Percentiles rank a stretch among this genome's conserved stretches.
Conservation (phyloP, 1,140 invertebrate species). For the Episyrphus balteatus region DNA sequence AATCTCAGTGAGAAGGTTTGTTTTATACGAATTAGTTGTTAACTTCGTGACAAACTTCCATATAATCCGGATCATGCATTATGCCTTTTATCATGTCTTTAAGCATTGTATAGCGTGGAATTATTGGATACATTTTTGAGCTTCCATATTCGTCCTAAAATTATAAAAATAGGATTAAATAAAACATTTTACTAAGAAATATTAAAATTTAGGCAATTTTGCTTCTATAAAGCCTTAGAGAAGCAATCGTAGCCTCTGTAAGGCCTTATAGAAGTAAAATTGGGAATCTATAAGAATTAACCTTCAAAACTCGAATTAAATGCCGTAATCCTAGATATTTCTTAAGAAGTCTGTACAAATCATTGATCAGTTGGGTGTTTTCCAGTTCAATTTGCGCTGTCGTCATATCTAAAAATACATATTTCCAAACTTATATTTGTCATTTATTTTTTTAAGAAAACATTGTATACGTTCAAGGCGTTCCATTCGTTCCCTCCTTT, state of each 20-base stretch:
- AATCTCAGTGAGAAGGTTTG: too few species aligned
- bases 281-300: too few species aligned
- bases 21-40: too few species aligned
- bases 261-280: too few species aligned
- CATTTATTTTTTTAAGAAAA: neutral
- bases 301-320: slow-evolving; percentile 79
- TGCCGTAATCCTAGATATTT: slow-evolving; percentile 82
- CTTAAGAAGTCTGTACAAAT: slow-evolving; percentile 79
- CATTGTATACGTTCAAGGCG: slow-evolving; percentile 61
- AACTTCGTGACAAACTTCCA: slow-evolving; percentile 84
- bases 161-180: slow-evolving; percentile 2
- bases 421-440: slow-evolving; percentile 5
- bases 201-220: neutral
- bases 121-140: slow-evolving; percentile 84
- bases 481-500: slow-evolving; percentile 68
- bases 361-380: slow-evolving; percentile 90
- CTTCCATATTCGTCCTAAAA: slow-evolving; percentile 74
- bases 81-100: slow-evolving; percentile 94
- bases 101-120: slow-evolving; percentile 84
- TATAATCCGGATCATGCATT: slow-evolving; percentile 86
- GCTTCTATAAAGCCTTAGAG: too few species aligned
- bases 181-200: neutral
- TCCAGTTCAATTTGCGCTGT: slow-evolving; percentile 85
- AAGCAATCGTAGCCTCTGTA: too few species aligned
- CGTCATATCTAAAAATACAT: slow-evolving; percentile 64